Base-by-base conservation (phyloP, 2,888 invertebrate species). In the Willowsia nigromaculata region DNA sequence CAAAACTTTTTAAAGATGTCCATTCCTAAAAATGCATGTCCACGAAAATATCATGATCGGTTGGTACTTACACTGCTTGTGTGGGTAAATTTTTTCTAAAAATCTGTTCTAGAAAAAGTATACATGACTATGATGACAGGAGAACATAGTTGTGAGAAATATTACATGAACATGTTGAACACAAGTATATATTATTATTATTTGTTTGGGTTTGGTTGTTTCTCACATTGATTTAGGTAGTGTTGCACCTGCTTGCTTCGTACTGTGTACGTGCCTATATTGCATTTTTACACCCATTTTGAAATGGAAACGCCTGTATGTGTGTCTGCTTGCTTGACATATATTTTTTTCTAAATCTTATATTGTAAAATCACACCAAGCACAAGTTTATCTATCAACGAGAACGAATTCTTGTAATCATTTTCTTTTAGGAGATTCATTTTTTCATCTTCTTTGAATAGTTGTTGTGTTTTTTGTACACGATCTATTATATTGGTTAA, bases 231-330 rank as follows among this genome's bases (percentile, higher is more conserved):
- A 83, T 83, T 83, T 83, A 83, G 71, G 13, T 37, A 71, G 50
- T 15, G 50, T 68, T 71, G 33, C 83, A 83, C 83, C 83, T 85
- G 85, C 74, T 85, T 85, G 56, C 18, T 78, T 47, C 78, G 50
- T 78, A 27, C 27, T 37, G 43, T 25, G 62, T 37, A 74, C 71
- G 71, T 74, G 71, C 25, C 43, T 74, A 43, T 47, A 74, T 43
- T 43, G 68, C 71, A 74, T 43, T 74, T 65, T 74, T 74, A 40
- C 71, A 74, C 71, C 71, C 71, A n/a, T 78, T 78, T 74, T 47
- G 40, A 74, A 78, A 84, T 25, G 59, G 43, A 85, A 85, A 85
- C 74, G 85, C 85, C 85, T 85, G 74, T 59, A 37, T 43, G 76
- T 76, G 71, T 76, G 74, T 22, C 47, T 47, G 65, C 43, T 47